Conservation (phyloP, 2,113 vertebrate genomes). For the Origma solitaria region DNA sequence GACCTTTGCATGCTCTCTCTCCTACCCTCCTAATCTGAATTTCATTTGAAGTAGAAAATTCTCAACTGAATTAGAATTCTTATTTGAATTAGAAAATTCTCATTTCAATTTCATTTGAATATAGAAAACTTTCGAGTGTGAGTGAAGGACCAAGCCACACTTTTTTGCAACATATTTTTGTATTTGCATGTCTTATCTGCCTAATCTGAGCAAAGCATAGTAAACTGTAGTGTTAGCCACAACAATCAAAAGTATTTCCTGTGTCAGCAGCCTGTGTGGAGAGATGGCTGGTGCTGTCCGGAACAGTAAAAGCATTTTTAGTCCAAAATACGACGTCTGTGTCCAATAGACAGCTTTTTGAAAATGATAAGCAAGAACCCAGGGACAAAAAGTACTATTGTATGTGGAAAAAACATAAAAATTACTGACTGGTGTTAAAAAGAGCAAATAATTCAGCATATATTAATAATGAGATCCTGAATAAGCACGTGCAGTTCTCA, state of each 20-base stretch:
- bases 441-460: background rate
- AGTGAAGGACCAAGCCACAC: background rate
- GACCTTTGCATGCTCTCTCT: fast-evolving
- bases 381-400: background rate
- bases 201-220: background rate
- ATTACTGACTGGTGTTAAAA: background rate
- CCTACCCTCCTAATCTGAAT: background rate
- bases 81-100: background rate
- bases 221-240: background rate
- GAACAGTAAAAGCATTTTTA: background rate
- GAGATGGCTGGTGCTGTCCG: background rate
- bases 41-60: background rate
- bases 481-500: background rate
- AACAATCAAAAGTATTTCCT: background rate
- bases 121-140: background rate
- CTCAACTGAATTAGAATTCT: background rate
- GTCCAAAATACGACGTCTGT: background rate
- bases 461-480: background rate
- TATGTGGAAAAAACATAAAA: background rate
- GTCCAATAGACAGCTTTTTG: background rate
- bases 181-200: background rate
- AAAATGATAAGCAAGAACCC: background rate
- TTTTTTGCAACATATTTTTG: background rate
- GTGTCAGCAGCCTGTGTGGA: background rate
- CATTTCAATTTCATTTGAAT: background rate